Conservation (phyloP, 2,797 vertebrate genomes). For the Smutsia temminckii region DNA sequence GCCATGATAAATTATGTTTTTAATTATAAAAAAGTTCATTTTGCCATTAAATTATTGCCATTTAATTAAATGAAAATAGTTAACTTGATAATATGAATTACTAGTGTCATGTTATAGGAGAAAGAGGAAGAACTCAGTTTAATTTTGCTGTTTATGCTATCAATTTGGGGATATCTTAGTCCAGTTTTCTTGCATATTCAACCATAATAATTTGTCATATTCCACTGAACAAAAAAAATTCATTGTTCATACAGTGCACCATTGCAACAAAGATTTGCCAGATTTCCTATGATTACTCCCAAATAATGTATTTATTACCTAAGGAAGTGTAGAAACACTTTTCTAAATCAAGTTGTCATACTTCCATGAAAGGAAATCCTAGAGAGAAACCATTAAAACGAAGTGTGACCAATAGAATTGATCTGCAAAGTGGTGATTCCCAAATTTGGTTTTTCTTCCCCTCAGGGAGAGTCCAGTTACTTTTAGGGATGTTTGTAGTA, state of each 20-base stretch:
- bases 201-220: not conserved
- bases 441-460: constrained; percentile 20
- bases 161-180: not conserved
- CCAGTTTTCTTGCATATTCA: constrained; percentile 36
- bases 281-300: not conserved
- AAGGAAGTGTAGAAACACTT: not conserved
- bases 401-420: not conserved
- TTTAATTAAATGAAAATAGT: not conserved
- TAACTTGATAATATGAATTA: not conserved
- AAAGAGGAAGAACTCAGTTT: constrained; percentile 29
- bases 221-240: not conserved
- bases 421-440: not conserved
- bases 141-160: constrained; percentile 48
- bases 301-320: not conserved
- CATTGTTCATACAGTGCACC: not conserved
- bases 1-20: not conserved
- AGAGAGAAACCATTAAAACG: not conserved
- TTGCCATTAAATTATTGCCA: not conserved
- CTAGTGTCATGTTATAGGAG: not conserved
- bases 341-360: constrained; percentile 52
- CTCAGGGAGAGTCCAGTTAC: not conserved
- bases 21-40: constrained; percentile 22
- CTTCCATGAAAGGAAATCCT: constrained; percentile 31
- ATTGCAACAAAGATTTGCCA: constrained; percentile 24
- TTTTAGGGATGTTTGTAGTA: constrained; percentile 35